phyloP scores from a whole-genome alignment of 2,888 invertebrate genomes.

The Melanostoma scalare region DNA sequence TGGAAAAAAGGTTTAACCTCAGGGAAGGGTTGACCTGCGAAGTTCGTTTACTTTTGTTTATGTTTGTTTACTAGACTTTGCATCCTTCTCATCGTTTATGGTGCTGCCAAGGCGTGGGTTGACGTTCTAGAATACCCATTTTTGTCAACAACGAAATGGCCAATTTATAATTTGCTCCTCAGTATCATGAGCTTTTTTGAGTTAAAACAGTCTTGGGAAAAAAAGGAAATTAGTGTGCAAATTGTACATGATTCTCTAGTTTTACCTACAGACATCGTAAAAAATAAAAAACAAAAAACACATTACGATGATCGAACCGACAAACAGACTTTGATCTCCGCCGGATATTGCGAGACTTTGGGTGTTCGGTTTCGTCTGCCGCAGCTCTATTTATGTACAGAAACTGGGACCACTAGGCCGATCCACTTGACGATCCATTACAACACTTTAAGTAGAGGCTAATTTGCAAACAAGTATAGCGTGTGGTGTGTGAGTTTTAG shows the following conservation, averaged over 20 bases:
- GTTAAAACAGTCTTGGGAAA: no score
- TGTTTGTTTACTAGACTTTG: slow-evolving; percentile 53
- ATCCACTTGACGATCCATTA: slow-evolving; percentile 72
- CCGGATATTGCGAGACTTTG: slow-evolving; percentile 56
- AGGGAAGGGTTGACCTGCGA: slow-evolving; percentile 38
- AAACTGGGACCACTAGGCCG: slow-evolving; percentile 42
- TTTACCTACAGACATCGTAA: no score
- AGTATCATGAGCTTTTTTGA: no score
- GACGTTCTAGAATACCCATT: not conserved
- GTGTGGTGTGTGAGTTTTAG: slow-evolving; percentile 25
- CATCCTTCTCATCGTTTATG: slow-evolving; percentile 38
- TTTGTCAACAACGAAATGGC: not conserved
- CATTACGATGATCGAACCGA: slow-evolving; percentile 49
- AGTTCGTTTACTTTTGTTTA: slow-evolving; percentile 52
- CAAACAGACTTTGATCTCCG: slow-evolving; percentile 54
- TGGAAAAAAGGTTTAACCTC: slow-evolving; percentile 39
- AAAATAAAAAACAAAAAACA: slow-evolving; percentile 17
- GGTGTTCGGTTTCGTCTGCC: slow-evolving; percentile 69
- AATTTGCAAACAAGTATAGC: slow-evolving; percentile 58
- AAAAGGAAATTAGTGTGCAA: no score
- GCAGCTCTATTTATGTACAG: slow-evolving; percentile 36
- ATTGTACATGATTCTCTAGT: no score
- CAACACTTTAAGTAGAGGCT: slow-evolving; percentile 69
- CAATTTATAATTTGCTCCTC: no score
- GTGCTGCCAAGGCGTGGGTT: slow-evolving; percentile 10